Evolutionary conservation across 2,888 invertebrate species (phyloP).

Genomic region (Phortica okadai): DNA sequence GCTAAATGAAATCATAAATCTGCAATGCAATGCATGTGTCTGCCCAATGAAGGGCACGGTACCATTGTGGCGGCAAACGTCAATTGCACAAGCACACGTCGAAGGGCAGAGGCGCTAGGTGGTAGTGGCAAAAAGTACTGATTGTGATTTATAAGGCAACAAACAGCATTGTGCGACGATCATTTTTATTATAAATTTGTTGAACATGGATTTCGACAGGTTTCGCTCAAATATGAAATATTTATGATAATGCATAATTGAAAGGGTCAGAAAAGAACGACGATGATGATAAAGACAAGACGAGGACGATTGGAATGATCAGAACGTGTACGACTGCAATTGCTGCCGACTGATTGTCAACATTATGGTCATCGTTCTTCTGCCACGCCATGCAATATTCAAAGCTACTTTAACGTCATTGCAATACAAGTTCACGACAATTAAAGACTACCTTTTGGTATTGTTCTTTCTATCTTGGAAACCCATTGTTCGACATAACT

Average conservation of each 20-base stretch:
- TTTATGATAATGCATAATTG: constrained; percentile 30
- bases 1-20: constrained; percentile 49
- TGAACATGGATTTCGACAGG: constrained; percentile 49
- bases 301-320: not conserved
- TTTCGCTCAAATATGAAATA: constrained; percentile 36
- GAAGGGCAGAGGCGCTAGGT: not conserved
- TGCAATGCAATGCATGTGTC: constrained; percentile 26
- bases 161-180: constrained; percentile 13
- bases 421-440: no score
- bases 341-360: no score
- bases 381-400: no score
- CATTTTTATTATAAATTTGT: constrained; percentile 50
- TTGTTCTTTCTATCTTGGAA: no score
- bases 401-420: no score
- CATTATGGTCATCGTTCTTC: no score
- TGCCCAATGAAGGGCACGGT: not conserved
- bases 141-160: constrained; percentile 30
- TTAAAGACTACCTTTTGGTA: no score
- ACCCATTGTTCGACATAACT: not conserved
- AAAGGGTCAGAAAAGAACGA: not conserved
- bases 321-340: no score
- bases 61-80: not conserved
- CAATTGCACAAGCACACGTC: not conserved
- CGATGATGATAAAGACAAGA: constrained; percentile 38
- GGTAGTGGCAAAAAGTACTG: constrained; percentile 33